These are phyloP conservation scores for Coremacera marginata DNA, from an alignment of 2,888 invertebrate species.

Conservation along the genomic window DNA sequence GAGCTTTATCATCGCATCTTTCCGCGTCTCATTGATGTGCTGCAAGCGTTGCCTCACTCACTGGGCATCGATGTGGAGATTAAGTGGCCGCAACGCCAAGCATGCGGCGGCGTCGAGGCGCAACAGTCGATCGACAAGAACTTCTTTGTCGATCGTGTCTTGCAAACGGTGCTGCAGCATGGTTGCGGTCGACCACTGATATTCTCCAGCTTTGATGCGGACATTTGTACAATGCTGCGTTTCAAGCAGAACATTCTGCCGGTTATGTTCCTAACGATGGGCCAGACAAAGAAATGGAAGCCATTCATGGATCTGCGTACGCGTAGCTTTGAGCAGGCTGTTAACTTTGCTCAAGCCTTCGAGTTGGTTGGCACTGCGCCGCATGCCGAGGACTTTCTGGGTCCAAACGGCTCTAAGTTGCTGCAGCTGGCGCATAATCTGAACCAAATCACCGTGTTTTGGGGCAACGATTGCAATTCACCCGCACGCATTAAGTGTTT, in stretches of 20 bases:
- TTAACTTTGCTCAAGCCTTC: conserved; percentile 83
- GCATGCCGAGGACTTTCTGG: conserved; percentile 90
- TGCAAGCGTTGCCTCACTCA: conserved; percentile 83
- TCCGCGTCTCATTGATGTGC: conserved; percentile 87
- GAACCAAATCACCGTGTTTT: conserved; percentile 91
- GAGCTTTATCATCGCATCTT: conserved; percentile 93
- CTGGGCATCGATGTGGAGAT: conserved; percentile 98
- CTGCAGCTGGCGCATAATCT: conserved; percentile 78
- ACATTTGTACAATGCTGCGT: conserved; percentile 93
- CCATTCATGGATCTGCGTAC: conserved; percentile 88
- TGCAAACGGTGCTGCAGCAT: conserved; percentile 84
- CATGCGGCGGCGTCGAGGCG: conserved; percentile 87
- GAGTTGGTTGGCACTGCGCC: conserved; percentile 91
- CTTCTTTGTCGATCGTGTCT: conserved; percentile 86
- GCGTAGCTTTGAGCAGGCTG: conserved; percentile 82
- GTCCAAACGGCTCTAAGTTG: conserved; percentile 77
- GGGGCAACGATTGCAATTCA: conserved; percentile 97
- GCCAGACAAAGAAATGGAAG: conserved; percentile 69
- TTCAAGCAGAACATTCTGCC: conserved; percentile 97
- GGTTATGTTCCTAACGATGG: conserved; percentile 83
- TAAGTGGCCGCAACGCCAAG: conserved; percentile 93
- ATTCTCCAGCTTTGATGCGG: conserved; percentile 96
- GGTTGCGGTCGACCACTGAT: conserved; percentile 87
- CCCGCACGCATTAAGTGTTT: conserved; percentile 85
- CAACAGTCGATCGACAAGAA: conserved; percentile 90